Conservation (phyloP, 2,113 vertebrate species). For the Hippocampus guttulatus region DNA sequence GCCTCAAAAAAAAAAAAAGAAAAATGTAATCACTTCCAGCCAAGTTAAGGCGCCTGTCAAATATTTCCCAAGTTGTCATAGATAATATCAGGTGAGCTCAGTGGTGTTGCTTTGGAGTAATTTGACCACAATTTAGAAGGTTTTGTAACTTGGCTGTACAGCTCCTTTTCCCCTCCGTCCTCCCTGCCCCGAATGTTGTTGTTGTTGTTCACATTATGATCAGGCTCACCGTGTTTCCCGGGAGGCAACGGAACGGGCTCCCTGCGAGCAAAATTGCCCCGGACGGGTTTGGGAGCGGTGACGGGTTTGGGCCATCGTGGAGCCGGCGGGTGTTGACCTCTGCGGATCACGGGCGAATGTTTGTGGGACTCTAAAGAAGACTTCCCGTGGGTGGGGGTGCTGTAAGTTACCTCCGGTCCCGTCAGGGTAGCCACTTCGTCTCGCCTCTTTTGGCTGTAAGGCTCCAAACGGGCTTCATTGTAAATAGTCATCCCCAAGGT, state of each 20-base stretch:
- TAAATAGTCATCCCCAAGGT: conserved; percentile 63
- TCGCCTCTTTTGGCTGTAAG: conserved; percentile 67
- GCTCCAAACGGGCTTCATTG: conserved; percentile 71
- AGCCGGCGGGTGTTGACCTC: conserved; percentile 35
- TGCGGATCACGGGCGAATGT: conserved; percentile 61
- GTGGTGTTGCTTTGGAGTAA: conserved; percentile 24
- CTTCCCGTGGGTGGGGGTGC: conserved; percentile 36
- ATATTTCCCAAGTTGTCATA: conserved; percentile 75
- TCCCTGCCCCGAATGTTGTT: conserved; percentile 64
- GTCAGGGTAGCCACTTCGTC: conserved; percentile 7
- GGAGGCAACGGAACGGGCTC: conserved; percentile 47
- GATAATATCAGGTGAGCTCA: conserved; percentile 70
- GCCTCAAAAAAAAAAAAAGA: not conserved
- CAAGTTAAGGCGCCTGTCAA: conserved; percentile 33
- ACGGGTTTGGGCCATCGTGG: conserved; percentile 74
- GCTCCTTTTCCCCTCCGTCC: conserved; percentile 25
- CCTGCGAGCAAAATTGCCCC: conserved; percentile 56
- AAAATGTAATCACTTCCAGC: not conserved
- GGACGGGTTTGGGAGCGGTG: conserved; percentile 80
- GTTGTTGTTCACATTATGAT: conserved; percentile 69
- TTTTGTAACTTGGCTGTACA: conserved; percentile 84
- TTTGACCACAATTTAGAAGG: conserved; percentile 40
- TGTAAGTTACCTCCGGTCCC: conserved; percentile 33
- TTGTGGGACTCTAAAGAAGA: conserved; percentile 57
- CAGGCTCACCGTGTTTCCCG: conserved; percentile 39